These are phyloP conservation scores for Phyllotis vaccarum DNA, from an alignment of 2,797 vertebrate genomes.

Conservation along the genomic window DNA sequence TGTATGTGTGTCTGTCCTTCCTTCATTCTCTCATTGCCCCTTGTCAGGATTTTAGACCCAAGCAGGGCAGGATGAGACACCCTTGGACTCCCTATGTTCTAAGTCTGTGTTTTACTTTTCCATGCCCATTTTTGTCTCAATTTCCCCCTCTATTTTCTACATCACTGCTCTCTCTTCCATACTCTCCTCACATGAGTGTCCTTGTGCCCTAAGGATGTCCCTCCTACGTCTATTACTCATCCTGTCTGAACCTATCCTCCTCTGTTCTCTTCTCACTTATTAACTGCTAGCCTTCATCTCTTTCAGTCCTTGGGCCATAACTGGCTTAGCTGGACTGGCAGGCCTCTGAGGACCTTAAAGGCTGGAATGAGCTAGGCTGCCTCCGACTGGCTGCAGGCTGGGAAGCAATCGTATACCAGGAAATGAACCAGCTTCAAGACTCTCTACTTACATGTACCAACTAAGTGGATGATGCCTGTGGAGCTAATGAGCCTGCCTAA, in stretches of 20 bases:
- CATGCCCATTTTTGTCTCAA: not conserved
- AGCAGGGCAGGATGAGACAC: not conserved
- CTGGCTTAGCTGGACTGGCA: not conserved
- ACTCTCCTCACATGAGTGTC: not conserved
- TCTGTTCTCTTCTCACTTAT: not conserved
- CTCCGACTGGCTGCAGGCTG: not conserved
- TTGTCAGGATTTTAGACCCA: not conserved
- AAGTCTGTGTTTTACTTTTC: not conserved
- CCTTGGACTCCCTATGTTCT: not conserved
- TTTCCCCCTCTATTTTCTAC: too few relatives aligned
- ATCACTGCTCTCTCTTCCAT: not conserved
- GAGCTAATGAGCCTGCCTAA: not conserved
- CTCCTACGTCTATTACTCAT: not conserved
- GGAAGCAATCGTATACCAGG: not conserved
- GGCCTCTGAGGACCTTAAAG: not conserved
- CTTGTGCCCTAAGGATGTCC: not conserved
- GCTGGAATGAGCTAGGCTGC: not conserved
- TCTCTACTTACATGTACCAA: not conserved
- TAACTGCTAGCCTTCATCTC: not conserved
- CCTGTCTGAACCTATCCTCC: not conserved
- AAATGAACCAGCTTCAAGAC: constrained; percentile 54
- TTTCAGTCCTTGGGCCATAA: not conserved
- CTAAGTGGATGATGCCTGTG: constrained; percentile 41
- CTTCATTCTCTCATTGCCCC: not conserved
- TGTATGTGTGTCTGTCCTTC: not conserved